A percentile compares a stretch with the other conserved stretches of the same genome.
Evolutionary conservation across 1,140 invertebrate genomes (phyloP).

Genomic region (Drosophila kanapiae): DNA sequence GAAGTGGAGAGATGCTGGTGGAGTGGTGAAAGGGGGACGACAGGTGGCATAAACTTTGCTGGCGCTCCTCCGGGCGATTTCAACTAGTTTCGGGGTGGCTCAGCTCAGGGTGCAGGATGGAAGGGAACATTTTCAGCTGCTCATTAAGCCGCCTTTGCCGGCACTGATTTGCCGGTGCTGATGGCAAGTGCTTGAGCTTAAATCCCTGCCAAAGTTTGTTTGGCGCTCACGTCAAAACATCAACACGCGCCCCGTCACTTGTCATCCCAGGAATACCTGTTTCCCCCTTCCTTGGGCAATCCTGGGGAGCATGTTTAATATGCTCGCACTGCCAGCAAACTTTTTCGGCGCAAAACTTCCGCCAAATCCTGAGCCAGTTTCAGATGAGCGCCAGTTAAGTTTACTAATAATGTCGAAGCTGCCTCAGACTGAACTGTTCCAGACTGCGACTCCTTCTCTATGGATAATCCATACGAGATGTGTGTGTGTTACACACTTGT

Average conservation of each 20-base stretch:
- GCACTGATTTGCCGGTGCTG: slow-evolving; percentile 68
- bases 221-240: slow-evolving; percentile 79
- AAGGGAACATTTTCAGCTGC: slow-evolving; percentile 43
- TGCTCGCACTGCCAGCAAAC: slow-evolving; percentile 72
- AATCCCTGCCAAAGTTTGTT: slow-evolving; percentile 63
- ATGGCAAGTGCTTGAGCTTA: slow-evolving; percentile 62
- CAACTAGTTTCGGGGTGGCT: slow-evolving; percentile 17
- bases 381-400: slow-evolving; percentile 68
- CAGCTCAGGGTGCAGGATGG: background rate
- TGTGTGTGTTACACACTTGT: background rate
- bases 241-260: slow-evolving; percentile 69
- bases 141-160: slow-evolving; percentile 64
- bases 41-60: slow-evolving; percentile 62
- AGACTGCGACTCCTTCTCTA: slow-evolving; percentile 19
- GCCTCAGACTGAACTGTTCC: background rate
- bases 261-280: slow-evolving; percentile 28
- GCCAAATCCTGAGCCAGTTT: slow-evolving; percentile 32
- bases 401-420: slow-evolving; percentile 78
- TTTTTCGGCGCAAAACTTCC: slow-evolving; percentile 72
- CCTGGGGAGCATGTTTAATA: slow-evolving; percentile 69
- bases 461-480: slow-evolving; percentile 9
- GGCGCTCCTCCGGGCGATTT: slow-evolving; percentile 23
- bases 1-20: background rate
- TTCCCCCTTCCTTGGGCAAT: background rate
- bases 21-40: slow-evolving; percentile 22